Percentiles rank a stretch among this genome's conserved stretches.
These are phyloP conservation scores for Sceloporus tristichus DNA, from an alignment of 2,113 vertebrate genomes.

Conservation along the genomic window DNA sequence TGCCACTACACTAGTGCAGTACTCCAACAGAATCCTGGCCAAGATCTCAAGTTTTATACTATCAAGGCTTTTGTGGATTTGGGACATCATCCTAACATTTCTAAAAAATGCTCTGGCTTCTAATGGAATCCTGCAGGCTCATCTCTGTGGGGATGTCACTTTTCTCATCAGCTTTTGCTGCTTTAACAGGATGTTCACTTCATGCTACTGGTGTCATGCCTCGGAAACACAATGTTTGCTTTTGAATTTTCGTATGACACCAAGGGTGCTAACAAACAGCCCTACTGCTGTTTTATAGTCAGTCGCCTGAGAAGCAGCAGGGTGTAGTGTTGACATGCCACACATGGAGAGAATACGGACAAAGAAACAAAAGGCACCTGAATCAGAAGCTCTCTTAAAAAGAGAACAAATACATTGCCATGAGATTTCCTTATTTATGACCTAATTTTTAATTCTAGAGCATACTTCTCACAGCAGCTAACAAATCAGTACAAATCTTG, in stretches of 20 bases:
- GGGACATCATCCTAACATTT: not conserved
- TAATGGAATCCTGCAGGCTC: constrained; percentile 35
- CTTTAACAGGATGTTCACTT: constrained; percentile 46
- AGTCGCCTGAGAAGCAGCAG: constrained; percentile 55
- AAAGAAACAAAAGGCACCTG: constrained; percentile 35
- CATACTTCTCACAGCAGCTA: constrained; percentile 15
- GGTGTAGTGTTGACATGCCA: constrained; percentile 54
- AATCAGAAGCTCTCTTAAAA: constrained; percentile 36
- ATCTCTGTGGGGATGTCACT: constrained; percentile 54
- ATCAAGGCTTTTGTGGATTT: not conserved
- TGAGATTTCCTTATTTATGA: constrained; percentile 58
- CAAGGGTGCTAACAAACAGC: constrained; percentile 56
- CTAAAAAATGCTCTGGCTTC: constrained; percentile 48
- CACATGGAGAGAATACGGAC: constrained; percentile 56
- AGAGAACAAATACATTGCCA: constrained; percentile 56
- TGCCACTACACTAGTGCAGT: not conserved
- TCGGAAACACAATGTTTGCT: constrained; percentile 40
- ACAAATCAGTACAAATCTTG: not conserved
- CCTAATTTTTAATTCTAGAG: not conserved
- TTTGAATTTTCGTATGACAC: constrained; percentile 54
- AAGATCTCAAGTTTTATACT: not conserved
- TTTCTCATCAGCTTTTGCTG: constrained; percentile 43
- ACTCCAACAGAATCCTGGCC: not conserved
- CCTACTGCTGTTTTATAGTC: constrained; percentile 48
- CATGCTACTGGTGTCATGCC: constrained; percentile 28